Evolutionary conservation across 2,888 invertebrate genomes (phyloP), one percentile per base, ranked within the genome.

Genomic region (Netelia melanura): DNA sequence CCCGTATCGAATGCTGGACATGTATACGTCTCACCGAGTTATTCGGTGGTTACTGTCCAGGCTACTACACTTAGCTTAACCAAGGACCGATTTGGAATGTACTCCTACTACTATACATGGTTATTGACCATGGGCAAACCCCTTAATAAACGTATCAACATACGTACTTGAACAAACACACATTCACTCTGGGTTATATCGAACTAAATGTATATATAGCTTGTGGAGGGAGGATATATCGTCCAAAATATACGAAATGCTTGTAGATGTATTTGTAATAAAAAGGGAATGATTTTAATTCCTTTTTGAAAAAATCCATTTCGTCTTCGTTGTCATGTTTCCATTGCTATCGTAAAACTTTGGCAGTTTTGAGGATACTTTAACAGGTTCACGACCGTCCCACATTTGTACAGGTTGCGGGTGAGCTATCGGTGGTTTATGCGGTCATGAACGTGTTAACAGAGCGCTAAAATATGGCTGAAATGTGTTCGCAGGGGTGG

Each of bases 291-390:
- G 3, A 3, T 5, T 30, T 30, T 30, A 30, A 30, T 30, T 30
- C 0, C 30, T 0, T 30, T 5, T 0, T 30, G 30, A 30, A 30
- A 30, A 2, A 30, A 30, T 30, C 30, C 5, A 38, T n/a, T 71
- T 48, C 71, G 30, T 14, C 65, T 48, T 65, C 43, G 44, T 38
- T 61, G 44, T 58, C 17, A 21, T 14, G 10, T 30, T 74, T 77
- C 67, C 5, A 9, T 30, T 30, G 30, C 30, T 30, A 30, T 17
- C 17, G 17, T 17, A 17, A 17, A 17, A 17, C 17, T 17, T 17
- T 17, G 17, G 17, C 17, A 17, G 17, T 17, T 17, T 17, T 17
- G 17, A 17, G 17, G 17, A 17, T 17, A 17, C 17, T 17, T 17
- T 17, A 0, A 17, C 17, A 17, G 17, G 17, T 17, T 17, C 0